phyloP scores from a whole-genome alignment of 2,797 vertebrate species.

The Selene dorsalis region DNA sequence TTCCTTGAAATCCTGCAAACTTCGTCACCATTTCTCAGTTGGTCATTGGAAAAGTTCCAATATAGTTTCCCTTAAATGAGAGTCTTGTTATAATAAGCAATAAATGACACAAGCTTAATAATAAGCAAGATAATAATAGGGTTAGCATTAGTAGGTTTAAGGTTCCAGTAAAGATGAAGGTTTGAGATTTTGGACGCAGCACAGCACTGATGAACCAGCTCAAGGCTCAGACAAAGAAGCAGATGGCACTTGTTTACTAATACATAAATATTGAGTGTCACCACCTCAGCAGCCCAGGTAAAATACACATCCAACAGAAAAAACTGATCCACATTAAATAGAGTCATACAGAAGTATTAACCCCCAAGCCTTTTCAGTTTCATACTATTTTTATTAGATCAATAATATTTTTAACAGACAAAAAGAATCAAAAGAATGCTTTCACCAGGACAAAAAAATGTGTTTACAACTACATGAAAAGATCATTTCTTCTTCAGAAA shows the following conservation, averaged over 20 bases:
- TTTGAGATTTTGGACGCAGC: neutral
- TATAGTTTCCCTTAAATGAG: neutral
- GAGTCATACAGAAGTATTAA: neutral
- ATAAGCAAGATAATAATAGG: neutral
- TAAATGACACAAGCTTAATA: neutral
- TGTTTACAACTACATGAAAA: constrained; percentile 40
- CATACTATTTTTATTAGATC: constrained; percentile 17
- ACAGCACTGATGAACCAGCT: neutral
- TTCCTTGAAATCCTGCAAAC: neutral
- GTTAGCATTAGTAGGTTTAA: neutral
- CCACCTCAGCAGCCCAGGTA: constrained; percentile 28
- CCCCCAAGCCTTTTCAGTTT: neutral
- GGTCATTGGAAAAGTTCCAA: neutral
- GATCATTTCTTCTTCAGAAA: constrained; percentile 37
- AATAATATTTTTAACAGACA: constrained; percentile 1
- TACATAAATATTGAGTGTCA: too few relatives aligned
- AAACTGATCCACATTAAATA: neutral
- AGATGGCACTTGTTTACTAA: neutral
- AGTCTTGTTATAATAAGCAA: neutral
- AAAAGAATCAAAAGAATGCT: neutral
- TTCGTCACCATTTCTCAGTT: neutral
- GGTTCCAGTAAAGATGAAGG: too few relatives aligned
- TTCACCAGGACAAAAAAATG: neutral
- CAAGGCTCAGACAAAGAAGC: neutral
- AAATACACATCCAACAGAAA: neutral